Evolutionary conservation across 2,888 invertebrate species (phyloP).

Genomic region (Hedychridium roseum): DNA sequence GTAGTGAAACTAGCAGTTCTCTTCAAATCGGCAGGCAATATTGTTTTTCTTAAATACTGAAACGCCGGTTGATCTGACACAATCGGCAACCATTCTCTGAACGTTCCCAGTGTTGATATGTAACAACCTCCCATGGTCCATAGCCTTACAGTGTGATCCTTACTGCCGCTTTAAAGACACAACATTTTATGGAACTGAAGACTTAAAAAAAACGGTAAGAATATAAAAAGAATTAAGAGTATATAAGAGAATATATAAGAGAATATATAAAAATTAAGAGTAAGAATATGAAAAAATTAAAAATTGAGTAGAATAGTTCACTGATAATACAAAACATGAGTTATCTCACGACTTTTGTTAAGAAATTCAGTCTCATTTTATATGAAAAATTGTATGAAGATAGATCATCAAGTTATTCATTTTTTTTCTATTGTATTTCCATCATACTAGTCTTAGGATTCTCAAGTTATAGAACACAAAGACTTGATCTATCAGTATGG

Average conservation of each 20-base stretch:
- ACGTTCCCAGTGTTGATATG: constrained; percentile 79
- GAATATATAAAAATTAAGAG: too few species aligned
- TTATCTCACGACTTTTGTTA: too few species aligned
- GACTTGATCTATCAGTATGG: too few species aligned
- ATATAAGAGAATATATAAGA: too few species aligned
- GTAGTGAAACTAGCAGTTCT: constrained; percentile 81
- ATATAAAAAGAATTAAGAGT: too few species aligned
- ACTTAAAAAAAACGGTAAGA: too few species aligned
- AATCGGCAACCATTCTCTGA: constrained; percentile 70
- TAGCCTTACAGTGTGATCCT: constrained; percentile 77
- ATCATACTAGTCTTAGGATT: too few species aligned
- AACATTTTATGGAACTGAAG: too few species aligned
- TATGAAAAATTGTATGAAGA: background rate
- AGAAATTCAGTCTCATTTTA: constrained; percentile 16
- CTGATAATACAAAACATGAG: too few species aligned
- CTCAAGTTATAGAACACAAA: too few species aligned
- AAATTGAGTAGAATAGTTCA: too few species aligned
- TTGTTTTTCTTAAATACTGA: constrained; percentile 63
- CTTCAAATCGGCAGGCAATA: constrained; percentile 77
- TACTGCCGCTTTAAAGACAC: constrained; percentile 69
- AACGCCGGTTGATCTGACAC: constrained; percentile 60
- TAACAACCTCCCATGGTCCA: constrained; percentile 78
- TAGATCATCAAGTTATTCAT: constrained; percentile 2
- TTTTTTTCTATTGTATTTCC: constrained; percentile 2
- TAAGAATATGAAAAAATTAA: too few species aligned